These are phyloP conservation scores for Liparis tanakae DNA, from an alignment of 2,797 vertebrate genomes.

Conservation along the genomic window DNA sequence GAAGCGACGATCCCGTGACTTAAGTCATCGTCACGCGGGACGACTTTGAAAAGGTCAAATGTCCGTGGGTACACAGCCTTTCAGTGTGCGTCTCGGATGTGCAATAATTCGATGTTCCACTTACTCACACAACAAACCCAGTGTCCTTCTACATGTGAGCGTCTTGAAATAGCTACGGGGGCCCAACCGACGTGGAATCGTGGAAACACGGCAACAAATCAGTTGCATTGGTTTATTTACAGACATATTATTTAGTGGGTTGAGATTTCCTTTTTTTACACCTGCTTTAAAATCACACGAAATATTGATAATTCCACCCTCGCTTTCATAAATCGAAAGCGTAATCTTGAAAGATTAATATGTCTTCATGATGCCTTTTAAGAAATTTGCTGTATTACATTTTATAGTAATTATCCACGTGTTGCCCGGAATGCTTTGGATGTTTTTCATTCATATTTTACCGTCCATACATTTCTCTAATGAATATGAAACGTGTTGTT, in stretches of 20 bases:
- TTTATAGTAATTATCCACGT: slow-evolving; percentile 9
- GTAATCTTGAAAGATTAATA: neutral
- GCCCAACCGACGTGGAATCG: neutral
- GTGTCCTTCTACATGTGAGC: neutral
- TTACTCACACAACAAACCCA: slow-evolving; percentile 5
- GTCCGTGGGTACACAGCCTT: neutral
- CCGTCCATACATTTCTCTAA: slow-evolving; percentile 4
- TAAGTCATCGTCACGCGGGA: neutral
- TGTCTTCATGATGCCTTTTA: neutral
- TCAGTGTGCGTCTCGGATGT: neutral
- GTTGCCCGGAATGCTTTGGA: slow-evolving; percentile 4
- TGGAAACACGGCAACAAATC: slow-evolving; percentile 4
- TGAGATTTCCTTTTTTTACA: neutral
- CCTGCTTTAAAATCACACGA: neutral
- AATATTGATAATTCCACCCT: neutral
- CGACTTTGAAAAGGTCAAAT: neutral
- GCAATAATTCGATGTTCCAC: slow-evolving; percentile 14
- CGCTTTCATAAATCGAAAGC: neutral
- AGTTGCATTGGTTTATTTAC: slow-evolving; percentile 11
- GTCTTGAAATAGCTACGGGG: neutral
- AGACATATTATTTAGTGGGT: neutral
- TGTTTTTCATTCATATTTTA: slow-evolving; percentile 25
- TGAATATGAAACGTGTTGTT: slow-evolving; percentile 28
- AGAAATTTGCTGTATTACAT: no score
- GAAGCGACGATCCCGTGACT: neutral